Percentiles rank a stretch among this genome's conserved stretches.
Evolutionary conservation across 2,888 invertebrate species (phyloP).

Genomic region (Oscheius myriophilus): DNA sequence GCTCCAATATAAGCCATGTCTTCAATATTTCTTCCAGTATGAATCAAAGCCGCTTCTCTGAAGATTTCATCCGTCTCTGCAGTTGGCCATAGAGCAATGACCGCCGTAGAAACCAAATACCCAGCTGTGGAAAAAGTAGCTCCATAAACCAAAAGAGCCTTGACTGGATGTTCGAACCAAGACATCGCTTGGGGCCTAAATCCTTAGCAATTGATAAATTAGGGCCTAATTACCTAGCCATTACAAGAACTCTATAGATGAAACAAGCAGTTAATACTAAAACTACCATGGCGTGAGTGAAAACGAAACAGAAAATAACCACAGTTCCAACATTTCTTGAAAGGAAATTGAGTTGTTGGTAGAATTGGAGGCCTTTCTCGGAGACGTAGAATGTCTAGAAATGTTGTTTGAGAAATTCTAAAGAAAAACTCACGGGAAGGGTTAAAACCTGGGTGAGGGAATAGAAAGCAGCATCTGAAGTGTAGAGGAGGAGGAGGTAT

Average conservation of each 20-base stretch:
- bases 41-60: slow-evolving; percentile 2
- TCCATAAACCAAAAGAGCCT: slow-evolving; percentile 5
- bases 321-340: slow-evolving; percentile 5
- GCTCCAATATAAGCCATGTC: slow-evolving; percentile 22
- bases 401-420: no score
- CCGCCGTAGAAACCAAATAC: slow-evolving; percentile 9
- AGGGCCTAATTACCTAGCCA: slow-evolving; percentile 2
- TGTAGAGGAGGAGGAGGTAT: slow-evolving; percentile 13
- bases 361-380: slow-evolving; percentile 11
- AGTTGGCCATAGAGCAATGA: slow-evolving; percentile 12
- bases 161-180: slow-evolving; percentile 9
- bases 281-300: slow-evolving; percentile 14
- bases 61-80: slow-evolving; percentile 8
- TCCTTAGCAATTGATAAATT: not conserved
- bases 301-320: slow-evolving; percentile 12
- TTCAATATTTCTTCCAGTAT: not conserved
- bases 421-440: slow-evolving; percentile 15
- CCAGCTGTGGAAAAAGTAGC: slow-evolving; percentile 3
- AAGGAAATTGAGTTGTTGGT: slow-evolving; percentile 7
- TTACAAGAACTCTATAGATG: slow-evolving; percentile 11
- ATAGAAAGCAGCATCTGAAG: slow-evolving; percentile 16
- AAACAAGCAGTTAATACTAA: slow-evolving; percentile 8
- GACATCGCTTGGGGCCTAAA: slow-evolving; percentile 1
- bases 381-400: slow-evolving; percentile 17
- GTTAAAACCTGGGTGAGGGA: slow-evolving; percentile 17